A percentile compares a stretch with the other conserved stretches of the same genome.
These are phyloP conservation scores for Plumapathes pennacea DNA, from an alignment of 92 coral and sea anemone species.

Conservation along the genomic window DNA sequence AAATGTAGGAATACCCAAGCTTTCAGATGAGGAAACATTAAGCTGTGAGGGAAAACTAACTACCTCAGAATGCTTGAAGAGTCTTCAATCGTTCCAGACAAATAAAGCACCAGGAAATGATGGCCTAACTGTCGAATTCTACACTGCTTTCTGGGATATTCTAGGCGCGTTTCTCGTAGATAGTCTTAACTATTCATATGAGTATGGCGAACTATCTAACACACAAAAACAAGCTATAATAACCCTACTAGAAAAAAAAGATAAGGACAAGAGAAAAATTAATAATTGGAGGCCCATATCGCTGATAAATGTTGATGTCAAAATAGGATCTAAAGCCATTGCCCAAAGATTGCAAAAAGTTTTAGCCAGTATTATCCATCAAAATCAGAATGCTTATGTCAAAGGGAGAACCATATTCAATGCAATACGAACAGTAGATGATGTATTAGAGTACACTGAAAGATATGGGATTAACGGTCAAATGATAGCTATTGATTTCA, in stretches of 20 bases:
- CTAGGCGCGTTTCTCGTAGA: background rate
- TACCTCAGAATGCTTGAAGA: background rate
- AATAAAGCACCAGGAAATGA: background rate
- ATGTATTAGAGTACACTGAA: slow-evolving; percentile 19
- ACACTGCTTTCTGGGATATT: slow-evolving; percentile 29
- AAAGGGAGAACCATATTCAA: slow-evolving; percentile 37
- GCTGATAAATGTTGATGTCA: slow-evolving; percentile 3
- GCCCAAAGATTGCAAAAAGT: slow-evolving; percentile 22
- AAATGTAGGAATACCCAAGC: background rate
- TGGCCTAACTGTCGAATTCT: slow-evolving; percentile 4
- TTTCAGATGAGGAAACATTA: background rate
- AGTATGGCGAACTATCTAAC: slow-evolving; percentile 10
- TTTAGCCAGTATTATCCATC: slow-evolving; percentile 17
- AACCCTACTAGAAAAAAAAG: slow-evolving; percentile 8
- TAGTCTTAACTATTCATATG: slow-evolving; percentile 10
- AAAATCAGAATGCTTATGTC: slow-evolving; percentile 27
- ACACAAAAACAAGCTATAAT: slow-evolving; percentile 19
- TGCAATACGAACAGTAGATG: slow-evolving; percentile 42
- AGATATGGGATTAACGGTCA: slow-evolving; percentile 12
- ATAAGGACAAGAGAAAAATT: slow-evolving; percentile 13
- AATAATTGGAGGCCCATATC: slow-evolving; percentile 27
- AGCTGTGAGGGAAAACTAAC: background rate
- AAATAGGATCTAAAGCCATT: slow-evolving; percentile 13
- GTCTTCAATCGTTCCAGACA: background rate
- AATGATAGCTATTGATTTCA: slow-evolving; percentile 33